Base-by-base conservation (phyloP, 2,797 vertebrate species). In the Acridotheres tristis region DNA sequence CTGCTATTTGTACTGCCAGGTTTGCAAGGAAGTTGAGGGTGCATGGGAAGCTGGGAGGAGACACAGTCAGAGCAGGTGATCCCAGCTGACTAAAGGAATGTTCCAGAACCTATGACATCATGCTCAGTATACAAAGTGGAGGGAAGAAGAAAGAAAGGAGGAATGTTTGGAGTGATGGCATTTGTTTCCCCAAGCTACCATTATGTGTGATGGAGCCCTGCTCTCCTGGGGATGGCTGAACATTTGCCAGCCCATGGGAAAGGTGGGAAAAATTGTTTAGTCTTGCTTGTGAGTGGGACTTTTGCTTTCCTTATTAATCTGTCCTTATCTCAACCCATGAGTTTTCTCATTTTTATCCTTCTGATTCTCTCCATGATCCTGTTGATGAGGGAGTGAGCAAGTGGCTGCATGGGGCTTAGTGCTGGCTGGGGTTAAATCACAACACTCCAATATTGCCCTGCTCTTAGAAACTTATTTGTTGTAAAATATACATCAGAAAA, bases 341-440 rank as follows among this genome's bases (percentile, higher is more conserved):
- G 32, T 25, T 69, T 82, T 13, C 51, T 51, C n/a, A 76, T 58
- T 71, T 77, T 51, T 30, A 45, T 20, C 16, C 32, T 88, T 43
- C 32, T 57, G 45, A 40, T 51, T 40, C 18, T 77, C 21, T 47
- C 29, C 38, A 26, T 8, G 29, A 47, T 32, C 21, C 66, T 58
- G 26, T 15, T 40, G 30, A 38, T 45, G 9, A 25, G 13, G 12
- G 12, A 83, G 16, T 53, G 51, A 89, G 22, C 13, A 55, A 47
- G 38, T 11, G 7, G 30, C 40, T 59, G 18, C 0, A 1, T 5
- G 22, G 8, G 16, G 8, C 22, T 54, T 42, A 54, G 59, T 32
- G 48, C 40, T 84, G 40, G 22, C 22, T 72, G 59, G 11, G 40
- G 16, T 72, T 72, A 66, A 48, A 54, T 22, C 45, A 72, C 40